Conservation (phyloP, 2,113 vertebrate species). For the Entelurus aequoreus region DNA sequence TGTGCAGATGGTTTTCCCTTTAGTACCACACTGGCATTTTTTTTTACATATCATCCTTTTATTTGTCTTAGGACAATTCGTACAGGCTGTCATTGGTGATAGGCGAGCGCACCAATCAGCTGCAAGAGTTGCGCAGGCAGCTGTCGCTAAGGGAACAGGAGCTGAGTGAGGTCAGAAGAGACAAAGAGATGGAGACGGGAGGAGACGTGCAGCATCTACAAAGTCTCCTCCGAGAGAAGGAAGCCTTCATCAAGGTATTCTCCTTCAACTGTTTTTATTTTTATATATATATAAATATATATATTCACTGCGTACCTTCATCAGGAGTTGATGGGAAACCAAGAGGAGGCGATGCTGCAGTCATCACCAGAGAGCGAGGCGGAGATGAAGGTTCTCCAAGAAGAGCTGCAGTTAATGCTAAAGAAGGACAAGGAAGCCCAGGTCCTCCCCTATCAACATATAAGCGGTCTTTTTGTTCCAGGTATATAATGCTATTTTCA, state of each 20-base stretch:
- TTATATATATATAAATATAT: background rate
- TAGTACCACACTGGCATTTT: no score
- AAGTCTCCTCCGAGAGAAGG: slow-evolving; percentile 70
- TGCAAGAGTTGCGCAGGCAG: slow-evolving; percentile 80
- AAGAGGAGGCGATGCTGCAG: slow-evolving; percentile 54
- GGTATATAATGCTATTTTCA: background rate
- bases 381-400: slow-evolving; percentile 68
- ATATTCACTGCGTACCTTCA: background rate
- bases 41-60: background rate
- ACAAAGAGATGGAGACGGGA: slow-evolving; percentile 45
- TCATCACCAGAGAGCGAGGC: slow-evolving; percentile 44
- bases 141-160: slow-evolving; percentile 65
- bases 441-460: slow-evolving; percentile 62
- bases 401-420: slow-evolving; percentile 81
- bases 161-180: slow-evolving; percentile 50
- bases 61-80: slow-evolving; percentile 67
- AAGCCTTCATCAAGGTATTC: slow-evolving; percentile 75
- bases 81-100: slow-evolving; percentile 79
- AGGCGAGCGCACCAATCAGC: slow-evolving; percentile 76
- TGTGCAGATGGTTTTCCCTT: background rate
- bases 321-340: slow-evolving; percentile 68
- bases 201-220: slow-evolving; percentile 56
- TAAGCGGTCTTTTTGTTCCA: background rate
- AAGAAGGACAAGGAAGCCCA: slow-evolving; percentile 86
- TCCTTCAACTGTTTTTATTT: background rate